A percentile compares a stretch with the other conserved stretches of the same genome.
Conservation (phyloP, 2,888 invertebrate genomes). For the Calameuta idolon region DNA sequence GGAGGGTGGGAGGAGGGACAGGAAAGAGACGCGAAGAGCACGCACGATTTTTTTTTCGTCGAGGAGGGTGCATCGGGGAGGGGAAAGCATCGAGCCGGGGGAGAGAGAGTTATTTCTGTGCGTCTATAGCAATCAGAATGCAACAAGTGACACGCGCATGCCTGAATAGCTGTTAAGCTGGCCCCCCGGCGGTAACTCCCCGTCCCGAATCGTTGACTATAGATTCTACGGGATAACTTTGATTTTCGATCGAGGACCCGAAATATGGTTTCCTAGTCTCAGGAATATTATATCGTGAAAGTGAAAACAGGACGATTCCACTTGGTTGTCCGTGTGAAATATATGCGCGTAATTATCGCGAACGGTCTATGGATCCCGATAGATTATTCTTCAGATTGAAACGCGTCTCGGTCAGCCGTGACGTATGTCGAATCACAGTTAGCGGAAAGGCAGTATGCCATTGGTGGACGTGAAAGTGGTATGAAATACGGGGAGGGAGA, state of each 20-base stretch:
- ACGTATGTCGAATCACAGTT: background rate
- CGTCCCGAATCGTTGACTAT: background rate
- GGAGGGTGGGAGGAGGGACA: background rate
- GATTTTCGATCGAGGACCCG: background rate
- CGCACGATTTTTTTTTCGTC: conserved; percentile 6
- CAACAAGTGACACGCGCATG: conserved; percentile 57
- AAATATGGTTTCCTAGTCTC: too few species aligned
- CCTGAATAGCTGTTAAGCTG: background rate
- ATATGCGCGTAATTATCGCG: background rate
- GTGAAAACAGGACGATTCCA: too few species aligned
- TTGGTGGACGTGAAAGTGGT: conserved; percentile 22
- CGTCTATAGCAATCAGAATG: conserved; percentile 58
- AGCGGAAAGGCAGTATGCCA: conserved; percentile 34
- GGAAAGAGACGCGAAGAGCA: conserved; percentile 12
- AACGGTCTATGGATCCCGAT: background rate
- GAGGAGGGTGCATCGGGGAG: conserved; percentile 22
- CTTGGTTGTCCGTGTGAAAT: background rate
- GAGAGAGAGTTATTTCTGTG: conserved; percentile 54
- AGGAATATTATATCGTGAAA: background rate
- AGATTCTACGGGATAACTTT: background rate
- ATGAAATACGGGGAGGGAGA: background rate
- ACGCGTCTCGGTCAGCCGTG: background rate
- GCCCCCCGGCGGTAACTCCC: background rate
- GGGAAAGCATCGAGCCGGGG: conserved; percentile 8
- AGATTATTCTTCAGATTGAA: background rate